Base-by-base conservation (phyloP, 2,888 invertebrate species). In the Sturmia bella region DNA sequence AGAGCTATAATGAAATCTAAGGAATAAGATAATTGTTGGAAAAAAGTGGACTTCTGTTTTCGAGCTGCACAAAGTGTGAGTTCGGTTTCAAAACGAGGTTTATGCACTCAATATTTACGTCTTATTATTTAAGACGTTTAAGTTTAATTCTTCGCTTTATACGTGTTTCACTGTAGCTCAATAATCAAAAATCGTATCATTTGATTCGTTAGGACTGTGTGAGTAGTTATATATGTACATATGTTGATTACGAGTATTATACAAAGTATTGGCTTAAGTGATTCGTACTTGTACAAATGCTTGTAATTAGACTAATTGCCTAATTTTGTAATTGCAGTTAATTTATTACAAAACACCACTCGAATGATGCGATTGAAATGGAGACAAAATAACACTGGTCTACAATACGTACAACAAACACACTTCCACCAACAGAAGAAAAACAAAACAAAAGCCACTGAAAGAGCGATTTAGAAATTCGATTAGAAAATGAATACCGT, bases 321-420 rank as follows among this genome's bases (percentile, higher is more conserved):
- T 74, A 78, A 83, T 83, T 77, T 82, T 78, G 74, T 82, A 78
- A 82, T 78, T 77, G 82, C 69, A 82, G 64, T 78, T 82, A 70
- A 69, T 78, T 82, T 72, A 78, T 72, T 72, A 78, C 72, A 66
- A 66, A 78, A 78, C 66, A 78, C 64, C 63, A 57, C 4, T 72
- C 24, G 57, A 15, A 68, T 64, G 56, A 56, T 77, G 43, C 15
- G 13, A 32, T 50, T 48, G 12, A 50, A 15, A 72, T 72, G n/a
- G 52, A 37, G 45, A 32, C 27, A 17, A 19, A n/a, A n/a, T 41
- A 15, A 24, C 24, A 54, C 21, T 41, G 13, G 21, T 39, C n/a
- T 37, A 0, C 3, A 69, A 48, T 9, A 57, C 45, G n/a, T 3
- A 27, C 17, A 9, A 15, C 19, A 5, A 19, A n/a, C 11, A 12